phyloP scores from a whole-genome alignment of 2,888 invertebrate species.

The Chironomus tentans region DNA sequence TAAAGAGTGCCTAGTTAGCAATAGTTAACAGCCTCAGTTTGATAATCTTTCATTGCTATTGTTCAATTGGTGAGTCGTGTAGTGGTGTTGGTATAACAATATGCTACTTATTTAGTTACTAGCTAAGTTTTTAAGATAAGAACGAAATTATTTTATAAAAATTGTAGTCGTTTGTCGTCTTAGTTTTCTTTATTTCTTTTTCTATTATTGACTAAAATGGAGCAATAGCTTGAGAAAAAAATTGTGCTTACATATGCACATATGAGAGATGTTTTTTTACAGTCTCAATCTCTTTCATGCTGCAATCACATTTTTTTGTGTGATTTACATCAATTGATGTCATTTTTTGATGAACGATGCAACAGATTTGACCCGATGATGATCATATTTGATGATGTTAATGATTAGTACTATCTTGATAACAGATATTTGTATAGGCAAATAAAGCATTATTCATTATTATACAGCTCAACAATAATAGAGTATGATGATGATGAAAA shows the following conservation, averaged over 20 bases:
- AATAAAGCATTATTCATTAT: not conserved
- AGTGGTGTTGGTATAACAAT: not conserved
- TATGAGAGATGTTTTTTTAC: not conserved
- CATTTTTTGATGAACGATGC: not conserved
- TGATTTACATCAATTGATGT: slow-evolving; percentile 7
- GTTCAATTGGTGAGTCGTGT: not conserved
- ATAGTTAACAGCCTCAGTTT: no score
- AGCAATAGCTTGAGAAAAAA: not conserved
- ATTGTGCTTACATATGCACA: not conserved
- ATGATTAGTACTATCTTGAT: not conserved
- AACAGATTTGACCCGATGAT: slow-evolving; percentile 5
- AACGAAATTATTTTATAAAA: not conserved
- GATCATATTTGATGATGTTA: not conserved
- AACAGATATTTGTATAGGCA: not conserved
- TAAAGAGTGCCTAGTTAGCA: no score
- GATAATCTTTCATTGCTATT: not conserved
- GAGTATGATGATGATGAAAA: not conserved
- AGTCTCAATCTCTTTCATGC: not conserved
- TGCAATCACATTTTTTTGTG: not conserved
- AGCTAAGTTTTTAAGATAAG: not conserved
- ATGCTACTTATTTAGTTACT: no score
- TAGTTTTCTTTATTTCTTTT: no score
- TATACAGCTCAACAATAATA: no score
- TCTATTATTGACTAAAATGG: not conserved
- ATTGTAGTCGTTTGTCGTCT: not conserved